phyloP scores from a whole-genome alignment of 1,140 invertebrate species.

The Luehdorfia chinensis region DNA sequence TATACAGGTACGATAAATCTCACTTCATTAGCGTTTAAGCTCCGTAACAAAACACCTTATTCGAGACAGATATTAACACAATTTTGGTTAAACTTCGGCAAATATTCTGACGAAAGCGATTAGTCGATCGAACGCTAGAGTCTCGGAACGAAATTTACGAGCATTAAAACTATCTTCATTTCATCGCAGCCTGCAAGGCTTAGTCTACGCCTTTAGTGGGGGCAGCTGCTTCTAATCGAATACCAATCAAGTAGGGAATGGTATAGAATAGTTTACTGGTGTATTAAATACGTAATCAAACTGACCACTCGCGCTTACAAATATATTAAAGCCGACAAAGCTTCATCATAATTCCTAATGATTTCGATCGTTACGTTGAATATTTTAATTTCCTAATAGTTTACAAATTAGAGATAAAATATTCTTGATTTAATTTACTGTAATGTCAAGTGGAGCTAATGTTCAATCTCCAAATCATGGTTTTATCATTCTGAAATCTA shows the following conservation, averaged over 20 bases:
- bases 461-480: too few relatives aligned
- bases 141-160: constrained; percentile 65
- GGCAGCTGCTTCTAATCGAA: constrained; percentile 62
- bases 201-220: constrained; percentile 34
- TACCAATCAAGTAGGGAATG: constrained; percentile 59
- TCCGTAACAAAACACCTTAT: too few relatives aligned
- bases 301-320: constrained; percentile 37
- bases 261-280: constrained; percentile 59
- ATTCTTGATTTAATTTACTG: constrained; percentile 15
- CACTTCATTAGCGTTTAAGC: too few relatives aligned
- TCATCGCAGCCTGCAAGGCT: constrained; percentile 47
- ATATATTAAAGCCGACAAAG: constrained; percentile 46
- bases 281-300: constrained; percentile 65
- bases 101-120: constrained; percentile 50
- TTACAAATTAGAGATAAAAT: constrained; percentile 6
- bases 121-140: constrained; percentile 54
- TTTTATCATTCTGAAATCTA: too few relatives aligned
- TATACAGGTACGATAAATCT: too few relatives aligned
- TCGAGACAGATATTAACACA: constrained; percentile 21
- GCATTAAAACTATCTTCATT: constrained; percentile 72
- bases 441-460: constrained; percentile 10
- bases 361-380: constrained; percentile 17
- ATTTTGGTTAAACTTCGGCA: constrained; percentile 49
- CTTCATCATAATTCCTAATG: constrained; percentile 45
- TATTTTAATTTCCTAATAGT: constrained; percentile 19